Evolutionary conservation across 2,113 vertebrate genomes (phyloP).

Genomic region (Nannobrachium achirus): DNA sequence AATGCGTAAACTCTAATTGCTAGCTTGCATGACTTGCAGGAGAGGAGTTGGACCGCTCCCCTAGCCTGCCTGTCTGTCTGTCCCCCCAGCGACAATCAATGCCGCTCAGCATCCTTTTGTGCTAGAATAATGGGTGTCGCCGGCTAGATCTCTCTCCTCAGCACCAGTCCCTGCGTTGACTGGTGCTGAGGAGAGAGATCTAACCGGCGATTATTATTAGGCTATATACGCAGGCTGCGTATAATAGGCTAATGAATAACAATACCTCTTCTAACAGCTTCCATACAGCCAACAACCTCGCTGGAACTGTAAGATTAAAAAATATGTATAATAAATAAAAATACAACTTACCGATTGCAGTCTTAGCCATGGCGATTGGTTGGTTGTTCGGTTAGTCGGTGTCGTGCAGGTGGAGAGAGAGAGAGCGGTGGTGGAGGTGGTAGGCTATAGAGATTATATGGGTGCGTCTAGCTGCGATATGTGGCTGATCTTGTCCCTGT

Average conservation of each 20-base stretch:
- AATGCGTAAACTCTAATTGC: slow-evolving; percentile 2
- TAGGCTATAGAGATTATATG: slow-evolving; percentile 41
- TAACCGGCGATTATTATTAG: no score
- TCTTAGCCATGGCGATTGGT: slow-evolving; percentile 78
- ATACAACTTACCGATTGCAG: slow-evolving; percentile 79
- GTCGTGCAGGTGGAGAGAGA: slow-evolving; percentile 37
- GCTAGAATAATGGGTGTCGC: slow-evolving; percentile 67
- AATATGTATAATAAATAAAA: not conserved
- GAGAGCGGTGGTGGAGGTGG: no score
- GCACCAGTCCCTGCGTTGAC: slow-evolving; percentile 44
- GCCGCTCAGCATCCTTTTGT: slow-evolving; percentile 77
- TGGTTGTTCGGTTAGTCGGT: no score
- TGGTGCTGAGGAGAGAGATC: no score
- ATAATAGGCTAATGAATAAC: no score
- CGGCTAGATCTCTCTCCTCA: slow-evolving; percentile 29
- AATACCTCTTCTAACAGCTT: no score
- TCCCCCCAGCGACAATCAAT: slow-evolving; percentile 14
- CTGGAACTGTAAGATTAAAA: no score
- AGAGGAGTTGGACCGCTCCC: slow-evolving; percentile 70
- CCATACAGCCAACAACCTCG: no score
- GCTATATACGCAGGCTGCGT: no score
- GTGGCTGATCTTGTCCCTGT: slow-evolving; percentile 65
- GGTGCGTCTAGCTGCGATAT: slow-evolving; percentile 30
- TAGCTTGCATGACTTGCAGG: slow-evolving; percentile 36
- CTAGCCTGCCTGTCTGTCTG: no score